A percentile compares a stretch with the other conserved stretches of the same genome.
These are phyloP conservation scores for Xenotilapia longispinis DNA, from an alignment of 2,113 vertebrate species.

Conservation along the genomic window DNA sequence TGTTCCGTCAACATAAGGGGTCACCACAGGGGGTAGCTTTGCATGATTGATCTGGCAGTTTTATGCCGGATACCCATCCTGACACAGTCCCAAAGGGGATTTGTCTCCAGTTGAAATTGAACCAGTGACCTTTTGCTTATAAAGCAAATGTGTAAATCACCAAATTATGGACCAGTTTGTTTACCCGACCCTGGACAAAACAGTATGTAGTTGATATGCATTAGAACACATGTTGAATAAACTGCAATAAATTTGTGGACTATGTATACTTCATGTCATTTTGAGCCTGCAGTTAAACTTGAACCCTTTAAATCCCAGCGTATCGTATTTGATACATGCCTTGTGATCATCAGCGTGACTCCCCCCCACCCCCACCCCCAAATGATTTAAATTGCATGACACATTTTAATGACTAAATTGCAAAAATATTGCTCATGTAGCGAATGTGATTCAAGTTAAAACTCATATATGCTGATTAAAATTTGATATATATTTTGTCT, in stretches of 20 bases:
- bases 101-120: not conserved
- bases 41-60: not conserved
- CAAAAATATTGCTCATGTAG: not conserved
- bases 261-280: not conserved
- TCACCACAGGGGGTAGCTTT: not conserved
- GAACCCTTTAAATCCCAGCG: not conserved
- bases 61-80: fast-evolving
- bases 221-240: not conserved
- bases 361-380: not conserved
- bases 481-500: not conserved
- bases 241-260: not conserved
- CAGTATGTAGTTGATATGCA: not conserved
- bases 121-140: not conserved
- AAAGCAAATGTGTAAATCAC: not conserved
- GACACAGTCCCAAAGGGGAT: not conserved
- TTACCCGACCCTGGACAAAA: not conserved
- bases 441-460: not conserved
- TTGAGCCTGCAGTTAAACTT: not conserved
- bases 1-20: not conserved
- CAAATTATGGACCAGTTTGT: not conserved
- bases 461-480: not conserved
- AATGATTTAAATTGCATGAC: not conserved
- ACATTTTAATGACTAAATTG: not conserved
- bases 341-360: not conserved
- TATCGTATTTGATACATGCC: not conserved